Base-by-base conservation (phyloP, 2,113 vertebrate species). In the Nyctibius bracteatus region DNA sequence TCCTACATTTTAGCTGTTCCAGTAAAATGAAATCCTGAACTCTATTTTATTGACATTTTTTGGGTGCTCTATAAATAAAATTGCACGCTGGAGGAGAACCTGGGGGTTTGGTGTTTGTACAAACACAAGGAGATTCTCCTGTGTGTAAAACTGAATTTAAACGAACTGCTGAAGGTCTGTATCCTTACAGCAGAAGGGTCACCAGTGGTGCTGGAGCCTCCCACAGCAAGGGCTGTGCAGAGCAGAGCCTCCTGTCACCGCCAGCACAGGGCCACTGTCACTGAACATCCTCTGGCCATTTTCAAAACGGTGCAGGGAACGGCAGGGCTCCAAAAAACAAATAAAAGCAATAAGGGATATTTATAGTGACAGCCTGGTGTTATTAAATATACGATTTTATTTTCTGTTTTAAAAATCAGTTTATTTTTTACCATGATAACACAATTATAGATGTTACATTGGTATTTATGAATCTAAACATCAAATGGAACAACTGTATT, bases 221-320 rank as follows among this genome's bases (percentile, higher is more conserved):
- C 18, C 19, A 31, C 75, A 79, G 67, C 35, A 19, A 12, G 66
- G 57, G 51, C 16, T 47, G 41, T 12, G 75, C 46, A 39, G 58
- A 15, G 63, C 63, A 39, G 66, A 75, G 25, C 71, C 51, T 18
- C 1, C 0, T 23, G 75, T 55, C 30, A 2, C 37, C 12, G 1
- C 8, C 11, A 1, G 30, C 37, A 3, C 23, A 8, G 33, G 81
- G 2, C 28, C 46, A 12, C 4, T 2, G 12, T 1, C 68, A 3
- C 61, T 1, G 23, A 71, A 2, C 46, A 33, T 39, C n/a, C 52
- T 21, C 47, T 20, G 19, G 27, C 43, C 5, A 1, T 21, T 39
- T 7, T 2, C 24, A 5, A 33, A 54, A 8, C 5, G 4, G 18
- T 27, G 21, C 35, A 5, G 35, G 58, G 31, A 41, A 23, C 31